These are phyloP conservation scores for Caenorhabditis plicata DNA, from an alignment of 2,888 invertebrate genomes.

Conservation along the genomic window DNA sequence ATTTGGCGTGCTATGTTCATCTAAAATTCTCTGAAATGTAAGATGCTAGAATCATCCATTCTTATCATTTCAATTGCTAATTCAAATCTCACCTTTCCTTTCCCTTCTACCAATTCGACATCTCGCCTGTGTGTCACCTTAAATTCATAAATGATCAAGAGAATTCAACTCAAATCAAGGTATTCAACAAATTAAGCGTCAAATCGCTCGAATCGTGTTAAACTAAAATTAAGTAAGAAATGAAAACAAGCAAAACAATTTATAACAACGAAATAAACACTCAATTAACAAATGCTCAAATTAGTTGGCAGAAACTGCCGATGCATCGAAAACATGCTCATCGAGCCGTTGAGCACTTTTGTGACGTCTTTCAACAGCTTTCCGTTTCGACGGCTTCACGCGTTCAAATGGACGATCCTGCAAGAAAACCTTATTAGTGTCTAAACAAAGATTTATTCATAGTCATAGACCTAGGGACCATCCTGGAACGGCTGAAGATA, in stretches of 20 bases:
- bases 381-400: slow-evolving; percentile 53
- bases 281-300: neutral
- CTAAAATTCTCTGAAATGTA: no score
- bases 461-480: no score
- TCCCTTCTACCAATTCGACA: no score
- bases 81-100: no score
- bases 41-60: no score
- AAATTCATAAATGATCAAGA: no score
- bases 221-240: neutral
- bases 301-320: neutral
- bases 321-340: slow-evolving; percentile 31
- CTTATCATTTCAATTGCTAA: no score
- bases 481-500: no score
- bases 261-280: neutral
- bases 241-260: neutral
- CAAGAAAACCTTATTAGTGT: neutral
- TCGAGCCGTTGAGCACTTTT: slow-evolving; percentile 29
- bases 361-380: slow-evolving; percentile 47
- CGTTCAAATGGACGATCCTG: slow-evolving; percentile 44
- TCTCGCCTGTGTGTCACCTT: no score
- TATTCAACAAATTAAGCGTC: neutral
- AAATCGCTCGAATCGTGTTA: neutral
- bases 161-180: neutral
- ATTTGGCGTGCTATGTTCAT: no score
- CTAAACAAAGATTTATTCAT: neutral